phyloP scores from a whole-genome alignment of 2,113 vertebrate genomes.

The Gobius niger region DNA sequence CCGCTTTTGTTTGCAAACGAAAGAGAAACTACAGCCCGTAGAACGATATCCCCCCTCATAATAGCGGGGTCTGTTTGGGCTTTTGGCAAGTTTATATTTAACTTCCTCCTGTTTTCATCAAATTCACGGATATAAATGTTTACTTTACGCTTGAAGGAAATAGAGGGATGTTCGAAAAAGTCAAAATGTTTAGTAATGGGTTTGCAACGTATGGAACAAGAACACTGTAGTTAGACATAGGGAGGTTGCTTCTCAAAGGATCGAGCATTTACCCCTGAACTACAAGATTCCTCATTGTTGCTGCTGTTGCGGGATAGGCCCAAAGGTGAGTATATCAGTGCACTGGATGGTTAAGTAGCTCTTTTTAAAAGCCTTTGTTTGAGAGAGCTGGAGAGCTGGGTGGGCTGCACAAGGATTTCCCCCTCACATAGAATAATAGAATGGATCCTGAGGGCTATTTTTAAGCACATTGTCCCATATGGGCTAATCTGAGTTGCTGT shows the following conservation, averaged over 20 bases:
- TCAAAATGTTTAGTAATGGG: no score
- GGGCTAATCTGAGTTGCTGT: constrained; percentile 55
- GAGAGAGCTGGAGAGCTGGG: constrained; percentile 25
- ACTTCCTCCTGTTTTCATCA: no score
- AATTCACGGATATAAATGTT: no score
- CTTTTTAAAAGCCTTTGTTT: constrained; percentile 35
- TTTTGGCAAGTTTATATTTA: constrained; percentile 30
- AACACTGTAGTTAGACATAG: no score
- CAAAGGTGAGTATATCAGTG: neutral
- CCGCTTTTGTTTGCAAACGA: constrained; percentile 40
- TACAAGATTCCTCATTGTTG: neutral
- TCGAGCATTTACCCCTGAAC: neutral
- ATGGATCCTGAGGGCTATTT: constrained; percentile 64
- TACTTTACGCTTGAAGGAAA: no score
- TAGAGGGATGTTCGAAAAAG: no score
- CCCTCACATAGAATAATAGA: constrained; percentile 54
- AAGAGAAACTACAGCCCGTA: constrained; percentile 21
- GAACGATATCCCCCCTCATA: neutral
- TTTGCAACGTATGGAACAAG: no score
- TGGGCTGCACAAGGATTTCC: constrained; percentile 51
- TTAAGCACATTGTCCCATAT: constrained; percentile 55
- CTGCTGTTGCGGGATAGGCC: neutral
- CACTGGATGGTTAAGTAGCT: neutral
- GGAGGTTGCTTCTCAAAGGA: no score
- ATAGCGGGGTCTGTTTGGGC: constrained; percentile 11